A percentile compares a stretch with the other conserved stretches of the same genome.
These are phyloP conservation scores for Maconellicoccus hirsutus DNA, from an alignment of 1,140 invertebrate species.

Conservation along the genomic window DNA sequence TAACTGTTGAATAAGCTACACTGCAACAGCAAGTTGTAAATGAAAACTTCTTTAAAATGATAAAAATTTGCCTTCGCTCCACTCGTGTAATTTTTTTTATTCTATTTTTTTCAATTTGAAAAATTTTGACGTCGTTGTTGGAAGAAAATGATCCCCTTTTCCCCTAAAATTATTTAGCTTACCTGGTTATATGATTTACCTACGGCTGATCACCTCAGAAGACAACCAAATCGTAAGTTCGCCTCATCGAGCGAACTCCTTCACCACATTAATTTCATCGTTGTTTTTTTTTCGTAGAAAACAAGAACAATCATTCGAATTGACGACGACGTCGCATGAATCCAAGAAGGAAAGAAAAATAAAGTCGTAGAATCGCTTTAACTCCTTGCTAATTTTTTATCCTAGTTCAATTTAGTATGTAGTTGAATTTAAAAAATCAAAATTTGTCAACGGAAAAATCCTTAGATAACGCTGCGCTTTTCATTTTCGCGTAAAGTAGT, in stretches of 20 bases:
- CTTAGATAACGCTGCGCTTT: background rate
- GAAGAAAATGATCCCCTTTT: too few species aligned
- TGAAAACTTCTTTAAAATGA: too few species aligned
- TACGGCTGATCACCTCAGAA: conserved; percentile 70
- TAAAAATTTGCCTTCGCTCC: too few species aligned
- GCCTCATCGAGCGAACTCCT: background rate
- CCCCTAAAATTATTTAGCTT: too few species aligned
- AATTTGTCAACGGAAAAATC: background rate
- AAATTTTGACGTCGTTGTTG: too few species aligned
- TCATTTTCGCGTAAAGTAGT: background rate
- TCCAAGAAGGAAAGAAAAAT: conserved; percentile 34
- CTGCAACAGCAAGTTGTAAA: too few species aligned
- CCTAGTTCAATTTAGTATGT: background rate
- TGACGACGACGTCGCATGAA: conserved; percentile 62
- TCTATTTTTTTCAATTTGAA: too few species aligned
- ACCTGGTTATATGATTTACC: conserved; percentile 82
- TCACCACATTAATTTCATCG: background rate
- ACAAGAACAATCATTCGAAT: conserved; percentile 65
- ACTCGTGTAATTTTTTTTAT: too few species aligned
- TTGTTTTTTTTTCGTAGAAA: conserved; percentile 47
- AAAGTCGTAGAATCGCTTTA: conserved; percentile 11
- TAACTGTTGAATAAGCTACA: too few species aligned
- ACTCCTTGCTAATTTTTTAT: background rate
- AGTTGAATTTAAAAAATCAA: background rate
- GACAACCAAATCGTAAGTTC: conserved; percentile 61